phyloP scores from a whole-genome alignment of 2,888 invertebrate species.

The Synergus laeviventris region DNA sequence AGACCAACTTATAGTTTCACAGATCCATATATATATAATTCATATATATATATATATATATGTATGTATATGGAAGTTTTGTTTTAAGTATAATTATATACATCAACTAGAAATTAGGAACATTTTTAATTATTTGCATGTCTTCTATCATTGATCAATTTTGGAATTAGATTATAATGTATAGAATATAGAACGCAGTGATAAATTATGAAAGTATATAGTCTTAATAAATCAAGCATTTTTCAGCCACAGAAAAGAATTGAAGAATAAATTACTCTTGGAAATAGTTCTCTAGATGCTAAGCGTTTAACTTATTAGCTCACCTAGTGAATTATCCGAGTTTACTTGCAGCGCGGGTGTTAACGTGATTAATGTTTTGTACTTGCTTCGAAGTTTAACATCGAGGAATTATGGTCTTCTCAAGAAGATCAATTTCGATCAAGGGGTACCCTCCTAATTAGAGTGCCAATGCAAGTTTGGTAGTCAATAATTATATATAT shows the following conservation, averaged over 20 bases:
- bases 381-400: slow-evolving; percentile 13
- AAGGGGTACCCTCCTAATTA: not conserved
- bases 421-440: slow-evolving; percentile 21
- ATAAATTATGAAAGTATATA: no score
- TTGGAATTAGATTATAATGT: no score
- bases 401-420: slow-evolving; percentile 13
- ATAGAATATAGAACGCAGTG: no score
- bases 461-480: not conserved
- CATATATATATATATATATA: no score
- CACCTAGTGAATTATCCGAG: slow-evolving; percentile 22
- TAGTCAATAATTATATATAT: not conserved
- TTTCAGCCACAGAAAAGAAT: not conserved
- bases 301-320: slow-evolving; percentile 17
- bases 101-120: no score
- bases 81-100: no score
- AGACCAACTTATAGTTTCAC: no score
- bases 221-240: not conserved
- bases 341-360: not conserved
- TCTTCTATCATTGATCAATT: no score
- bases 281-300: not conserved
- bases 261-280: not conserved
- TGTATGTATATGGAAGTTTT: no score
- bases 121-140: no score
- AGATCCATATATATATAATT: no score
- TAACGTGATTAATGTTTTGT: slow-evolving; percentile 25